Evolutionary conservation across 2,888 invertebrate genomes (phyloP), one percentile per base, ranked within the genome.

Genomic region (Galeruca laticollis): DNA sequence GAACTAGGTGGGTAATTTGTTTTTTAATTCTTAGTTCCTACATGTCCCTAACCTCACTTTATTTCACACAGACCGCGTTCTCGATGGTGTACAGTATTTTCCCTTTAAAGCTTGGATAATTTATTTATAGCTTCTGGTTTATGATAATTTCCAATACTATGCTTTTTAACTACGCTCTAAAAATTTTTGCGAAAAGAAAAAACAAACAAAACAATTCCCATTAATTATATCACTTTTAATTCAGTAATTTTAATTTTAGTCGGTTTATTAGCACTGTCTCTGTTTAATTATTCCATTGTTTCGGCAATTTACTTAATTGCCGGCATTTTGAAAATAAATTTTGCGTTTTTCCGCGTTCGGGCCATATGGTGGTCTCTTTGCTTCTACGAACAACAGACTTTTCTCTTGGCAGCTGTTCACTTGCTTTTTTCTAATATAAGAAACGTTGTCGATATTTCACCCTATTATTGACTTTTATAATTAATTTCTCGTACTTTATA

Each of bases 221-320:
- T 47, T 47, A 9, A 18, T 18, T 47, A 6, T 1, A 62, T 59
- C 73, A 69, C 75, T 79, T 79, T 79, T 76, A 78, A 77, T 79
- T 78, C 75, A 75, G 75, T 76, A 76, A 77, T 78, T 79, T 79
- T 77, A 78, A 79, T 78, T 79, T 77, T 74, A 75, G 75, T 73
- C 63, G 8, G 13, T 40, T 40, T n/a, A 40, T 4, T 71, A 65
- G 76, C 74, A 72, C 73, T 78, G 73, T 75, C 75, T 70, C 71
- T 76, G 74, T 78, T 78, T 80, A 80, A 80, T 81, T 79, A 79
- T 76, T 80, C 75, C 76, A 78, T 79, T 79, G 80, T 80, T 80
- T 77, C 76, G 74, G 77, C 78, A 78, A 79, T 81, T 81, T 78
- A 79, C 79, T 79, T 81, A 81, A 82, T 80, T 80, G 76, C 75